These are phyloP conservation scores for Thryonomys swinderianus DNA, from an alignment of 2,113 vertebrate genomes.

Conservation along the genomic window DNA sequence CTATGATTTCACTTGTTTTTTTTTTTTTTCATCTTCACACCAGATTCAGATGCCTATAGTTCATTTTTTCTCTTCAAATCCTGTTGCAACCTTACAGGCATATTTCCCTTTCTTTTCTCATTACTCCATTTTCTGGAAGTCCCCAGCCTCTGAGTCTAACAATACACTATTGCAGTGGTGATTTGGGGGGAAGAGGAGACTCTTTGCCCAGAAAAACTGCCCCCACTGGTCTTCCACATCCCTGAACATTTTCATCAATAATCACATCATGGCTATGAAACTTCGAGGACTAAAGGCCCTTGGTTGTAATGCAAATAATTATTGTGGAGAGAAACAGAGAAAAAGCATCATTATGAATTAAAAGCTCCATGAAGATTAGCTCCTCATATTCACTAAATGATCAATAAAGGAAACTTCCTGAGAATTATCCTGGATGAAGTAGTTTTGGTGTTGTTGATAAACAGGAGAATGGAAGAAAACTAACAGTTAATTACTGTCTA, in stretches of 20 bases:
- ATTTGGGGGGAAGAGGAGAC: not conserved
- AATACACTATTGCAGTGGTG: not conserved
- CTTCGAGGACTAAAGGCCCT: not conserved
- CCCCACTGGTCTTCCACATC: not conserved
- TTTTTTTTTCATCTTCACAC: conserved; percentile 41
- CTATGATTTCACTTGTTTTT: conserved; percentile 57
- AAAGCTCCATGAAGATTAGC: conserved; percentile 25
- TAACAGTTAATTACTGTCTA: conserved; percentile 29
- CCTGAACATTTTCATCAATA: not conserved
- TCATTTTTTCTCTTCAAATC: not conserved
- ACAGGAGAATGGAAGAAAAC: not conserved
- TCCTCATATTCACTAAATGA: conserved; percentile 43
- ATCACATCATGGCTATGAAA: not conserved
- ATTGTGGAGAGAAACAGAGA: conserved; percentile 26
- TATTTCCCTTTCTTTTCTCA: not conserved
- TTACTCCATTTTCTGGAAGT: not conserved
- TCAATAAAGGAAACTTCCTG: not conserved
- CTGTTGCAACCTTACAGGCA: not conserved
- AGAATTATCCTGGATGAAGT: not conserved
- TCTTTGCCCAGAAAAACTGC: not conserved
- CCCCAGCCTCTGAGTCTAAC: not conserved
- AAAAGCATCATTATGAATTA: conserved; percentile 49
- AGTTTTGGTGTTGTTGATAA: conserved; percentile 26
- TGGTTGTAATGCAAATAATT: conserved; percentile 17
- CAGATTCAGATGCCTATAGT: conserved; percentile 36